phyloP scores from a whole-genome alignment of 2,113 vertebrate species.

The Nycticebus coucang region DNA sequence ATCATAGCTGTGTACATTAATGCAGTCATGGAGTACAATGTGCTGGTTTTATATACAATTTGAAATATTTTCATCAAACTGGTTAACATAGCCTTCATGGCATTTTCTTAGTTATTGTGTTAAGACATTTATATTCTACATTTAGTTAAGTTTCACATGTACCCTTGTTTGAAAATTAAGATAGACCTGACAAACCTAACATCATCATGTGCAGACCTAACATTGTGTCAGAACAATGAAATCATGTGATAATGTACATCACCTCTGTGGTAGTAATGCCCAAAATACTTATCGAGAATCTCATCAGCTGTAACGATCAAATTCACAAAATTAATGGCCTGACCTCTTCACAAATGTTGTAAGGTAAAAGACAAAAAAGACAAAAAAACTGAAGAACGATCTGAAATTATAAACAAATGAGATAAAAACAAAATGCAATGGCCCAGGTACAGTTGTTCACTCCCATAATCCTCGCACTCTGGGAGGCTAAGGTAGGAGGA shows the following conservation, averaged over 20 bases:
- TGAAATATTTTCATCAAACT: too few relatives aligned
- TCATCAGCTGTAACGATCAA: not conserved
- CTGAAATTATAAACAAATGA: not conserved
- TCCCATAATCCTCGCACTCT: too few relatives aligned
- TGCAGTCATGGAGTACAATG: too few relatives aligned
- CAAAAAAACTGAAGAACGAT: too few relatives aligned
- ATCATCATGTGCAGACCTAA: not conserved
- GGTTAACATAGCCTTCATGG: too few relatives aligned
- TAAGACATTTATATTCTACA: too few relatives aligned
- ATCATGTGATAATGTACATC: accelerated
- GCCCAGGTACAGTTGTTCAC: too few relatives aligned
- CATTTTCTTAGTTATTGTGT: too few relatives aligned
- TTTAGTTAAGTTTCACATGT: too few relatives aligned
- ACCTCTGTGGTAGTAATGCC: accelerated
- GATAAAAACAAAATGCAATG: not conserved
- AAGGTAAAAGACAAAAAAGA: not conserved
- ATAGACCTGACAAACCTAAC: not conserved
- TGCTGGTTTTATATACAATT: too few relatives aligned
- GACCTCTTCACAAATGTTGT: not conserved
- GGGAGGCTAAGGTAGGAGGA: too few relatives aligned
- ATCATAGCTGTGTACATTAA: too few relatives aligned
- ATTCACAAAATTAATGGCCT: not conserved
- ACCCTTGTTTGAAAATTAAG: not conserved
- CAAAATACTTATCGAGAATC: not conserved
- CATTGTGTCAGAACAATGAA: not conserved